Percentiles rank a stretch among this genome's conserved stretches.
These are phyloP conservation scores for Romanogobio albipinnatus DNA, from an alignment of 2,113 vertebrate genomes.

Conservation along the genomic window DNA sequence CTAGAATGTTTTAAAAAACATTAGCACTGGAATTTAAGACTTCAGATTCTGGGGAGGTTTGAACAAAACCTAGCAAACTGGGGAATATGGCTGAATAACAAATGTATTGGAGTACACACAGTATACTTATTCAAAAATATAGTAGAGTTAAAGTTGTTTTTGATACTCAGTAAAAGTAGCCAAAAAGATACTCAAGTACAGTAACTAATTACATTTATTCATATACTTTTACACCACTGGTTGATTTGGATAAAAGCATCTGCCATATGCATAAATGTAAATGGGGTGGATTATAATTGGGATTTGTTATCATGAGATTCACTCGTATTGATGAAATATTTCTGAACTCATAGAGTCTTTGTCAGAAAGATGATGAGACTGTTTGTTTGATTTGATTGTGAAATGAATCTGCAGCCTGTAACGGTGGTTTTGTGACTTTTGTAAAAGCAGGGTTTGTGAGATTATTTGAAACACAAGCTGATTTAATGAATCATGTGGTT, in stretches of 20 bases:
- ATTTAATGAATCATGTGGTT: neutral
- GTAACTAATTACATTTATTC: too few species aligned
- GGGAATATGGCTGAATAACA: neutral
- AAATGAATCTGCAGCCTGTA: slow-evolving; percentile 14
- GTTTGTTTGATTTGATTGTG: slow-evolving; percentile 14
- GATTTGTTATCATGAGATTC: neutral
- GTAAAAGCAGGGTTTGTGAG: slow-evolving; percentile 5
- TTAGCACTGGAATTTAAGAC: neutral
- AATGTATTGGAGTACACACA: too few species aligned
- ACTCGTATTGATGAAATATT: neutral
- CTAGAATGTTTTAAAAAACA: slow-evolving; percentile 21
- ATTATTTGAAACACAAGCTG: neutral
- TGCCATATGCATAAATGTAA: neutral
- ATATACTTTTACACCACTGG: too few species aligned
- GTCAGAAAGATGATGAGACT: neutral
- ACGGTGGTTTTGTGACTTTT: slow-evolving; percentile 15
- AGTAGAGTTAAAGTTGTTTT: too few species aligned
- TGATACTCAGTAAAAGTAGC: too few species aligned
- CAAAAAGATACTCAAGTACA: too few species aligned
- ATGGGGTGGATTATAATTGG: neutral
- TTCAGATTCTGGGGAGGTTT: neutral
- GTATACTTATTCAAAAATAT: too few species aligned
- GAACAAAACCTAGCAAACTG: neutral
- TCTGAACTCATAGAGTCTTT: slow-evolving; percentile 1
- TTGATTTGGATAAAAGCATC: neutral